Evolutionary conservation across 2,113 vertebrate genomes (phyloP), one percentile per base, ranked within the genome.

Genomic region (Phylloscopus whistleri): DNA sequence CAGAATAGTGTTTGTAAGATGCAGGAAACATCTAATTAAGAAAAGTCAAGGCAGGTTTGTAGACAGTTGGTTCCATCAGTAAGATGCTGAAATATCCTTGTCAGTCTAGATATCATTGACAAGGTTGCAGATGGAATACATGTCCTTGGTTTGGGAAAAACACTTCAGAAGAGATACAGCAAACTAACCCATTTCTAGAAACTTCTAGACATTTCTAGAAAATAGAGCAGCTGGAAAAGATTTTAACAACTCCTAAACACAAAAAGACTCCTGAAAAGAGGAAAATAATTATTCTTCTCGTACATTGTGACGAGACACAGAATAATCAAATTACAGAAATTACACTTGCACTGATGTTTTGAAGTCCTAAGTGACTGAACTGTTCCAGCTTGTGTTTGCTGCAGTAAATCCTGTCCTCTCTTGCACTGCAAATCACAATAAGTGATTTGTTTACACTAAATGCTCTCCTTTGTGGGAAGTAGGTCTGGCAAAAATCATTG

Each of bases 401-500:
- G 9, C 43, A 84, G 58, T 51, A 26, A 89, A 60, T 83, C 76
- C 46, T 74, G 33, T 28, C 48, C 44, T 74, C 18, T 84, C 66
- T 53, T 59, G 62, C 55, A n/a, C 35, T 84, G 69, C 60, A 81
- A 74, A 70, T 19, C 35, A 31, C 73, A 81, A 21, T 31, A 84
- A 68, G 28, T 30, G 56, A 53, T 89, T 78, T 87, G 92, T 95
- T 95, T 86, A 78, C 28, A 63, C 48, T 64, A 81, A 90, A 80
- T 64, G 53, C 21, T 78, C 51, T 93, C 64, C 60, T 84, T 84
- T 78, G 72, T 70, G 59, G 53, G 79, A 92, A 60, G 63, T 67
- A 27, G 44, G 60, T 72, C 72, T 93, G 76, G 90, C 69, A 94
- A 84, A 94, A 94, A 87, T 79, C 74, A 76, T 58, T 68, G 62